Evolutionary conservation across 2,888 invertebrate genomes (phyloP).

Genomic region (Leptopilina myrica): DNA sequence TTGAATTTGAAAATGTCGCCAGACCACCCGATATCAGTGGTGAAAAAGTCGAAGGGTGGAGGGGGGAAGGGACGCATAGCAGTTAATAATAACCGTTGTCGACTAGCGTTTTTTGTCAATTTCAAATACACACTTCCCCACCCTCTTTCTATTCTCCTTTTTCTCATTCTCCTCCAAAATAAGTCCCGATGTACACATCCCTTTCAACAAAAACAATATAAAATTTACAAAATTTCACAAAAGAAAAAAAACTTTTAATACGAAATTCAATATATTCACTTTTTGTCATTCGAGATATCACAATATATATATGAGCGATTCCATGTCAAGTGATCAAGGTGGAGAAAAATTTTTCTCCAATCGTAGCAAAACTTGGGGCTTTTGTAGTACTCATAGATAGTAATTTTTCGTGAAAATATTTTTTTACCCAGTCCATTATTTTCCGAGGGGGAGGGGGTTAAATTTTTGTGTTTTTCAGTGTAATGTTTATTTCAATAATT

Average conservation of each 20-base stretch:
- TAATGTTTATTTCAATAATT: no score
- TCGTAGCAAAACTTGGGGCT: no score
- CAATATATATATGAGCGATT: no score
- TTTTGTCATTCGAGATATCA: no score
- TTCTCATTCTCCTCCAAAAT: not conserved
- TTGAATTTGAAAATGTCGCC: constrained; percentile 55
- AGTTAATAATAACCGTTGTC: constrained; percentile 52
- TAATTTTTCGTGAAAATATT: no score
- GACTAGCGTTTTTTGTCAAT: constrained; percentile 35
- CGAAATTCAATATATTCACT: constrained; percentile 11
- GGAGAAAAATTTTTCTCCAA: no score
- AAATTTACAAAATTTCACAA: not conserved
- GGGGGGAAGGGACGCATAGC: constrained; percentile 35
- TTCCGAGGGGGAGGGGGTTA: no score
- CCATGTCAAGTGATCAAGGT: no score
- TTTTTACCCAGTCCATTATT: no score
- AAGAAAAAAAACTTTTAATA: not conserved
- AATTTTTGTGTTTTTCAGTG: no score
- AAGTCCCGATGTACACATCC: not conserved
- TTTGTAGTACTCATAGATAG: no score
- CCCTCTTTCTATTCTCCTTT: no score
- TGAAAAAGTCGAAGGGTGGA: constrained; percentile 44
- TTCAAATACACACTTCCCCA: constrained; percentile 23
- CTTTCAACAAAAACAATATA: constrained; percentile 4
- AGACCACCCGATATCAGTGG: constrained; percentile 52